Evolutionary conservation across 2,797 vertebrate species (phyloP).

Genomic region (Lateolabrax maculatus): DNA sequence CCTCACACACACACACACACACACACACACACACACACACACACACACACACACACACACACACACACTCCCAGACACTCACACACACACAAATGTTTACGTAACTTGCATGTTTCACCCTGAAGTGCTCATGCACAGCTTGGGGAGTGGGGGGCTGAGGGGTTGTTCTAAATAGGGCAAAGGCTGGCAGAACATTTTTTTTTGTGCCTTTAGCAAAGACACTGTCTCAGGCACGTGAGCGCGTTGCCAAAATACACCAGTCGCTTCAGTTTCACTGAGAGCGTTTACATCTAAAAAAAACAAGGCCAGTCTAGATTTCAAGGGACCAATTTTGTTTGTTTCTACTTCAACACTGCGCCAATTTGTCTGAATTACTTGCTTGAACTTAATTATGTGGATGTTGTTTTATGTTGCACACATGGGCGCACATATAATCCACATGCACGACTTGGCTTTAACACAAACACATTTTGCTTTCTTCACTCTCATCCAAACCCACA

Average conservation of each 20-base stretch:
- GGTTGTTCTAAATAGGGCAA: constrained; percentile 74
- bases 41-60: constrained; percentile 9
- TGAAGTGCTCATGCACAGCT: constrained; percentile 70
- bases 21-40: constrained; percentile 10
- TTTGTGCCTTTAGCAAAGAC: constrained; percentile 57
- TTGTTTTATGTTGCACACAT: neutral
- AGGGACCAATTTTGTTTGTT: constrained; percentile 2
- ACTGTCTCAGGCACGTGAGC: constrained; percentile 44
- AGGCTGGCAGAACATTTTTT: constrained; percentile 63
- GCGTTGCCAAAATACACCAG: constrained; percentile 45
- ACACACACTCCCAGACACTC: constrained; percentile 13
- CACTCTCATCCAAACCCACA: neutral
- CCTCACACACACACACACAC: neutral
- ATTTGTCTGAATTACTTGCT: constrained; percentile 19
- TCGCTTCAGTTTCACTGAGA: constrained; percentile 6
- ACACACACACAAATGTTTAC: constrained; percentile 62
- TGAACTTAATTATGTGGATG: neutral
- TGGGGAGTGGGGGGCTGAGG: constrained; percentile 40
- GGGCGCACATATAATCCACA: neutral
- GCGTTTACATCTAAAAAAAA: constrained; percentile 50
- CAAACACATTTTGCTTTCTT: constrained; percentile 7
- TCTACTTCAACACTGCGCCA: neutral
- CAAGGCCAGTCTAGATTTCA: constrained; percentile 1
- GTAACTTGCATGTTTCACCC: constrained; percentile 75
- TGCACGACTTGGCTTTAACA: neutral